Evolutionary conservation across 2,888 invertebrate genomes (phyloP).

Genomic region (Agonopterix arenella): DNA sequence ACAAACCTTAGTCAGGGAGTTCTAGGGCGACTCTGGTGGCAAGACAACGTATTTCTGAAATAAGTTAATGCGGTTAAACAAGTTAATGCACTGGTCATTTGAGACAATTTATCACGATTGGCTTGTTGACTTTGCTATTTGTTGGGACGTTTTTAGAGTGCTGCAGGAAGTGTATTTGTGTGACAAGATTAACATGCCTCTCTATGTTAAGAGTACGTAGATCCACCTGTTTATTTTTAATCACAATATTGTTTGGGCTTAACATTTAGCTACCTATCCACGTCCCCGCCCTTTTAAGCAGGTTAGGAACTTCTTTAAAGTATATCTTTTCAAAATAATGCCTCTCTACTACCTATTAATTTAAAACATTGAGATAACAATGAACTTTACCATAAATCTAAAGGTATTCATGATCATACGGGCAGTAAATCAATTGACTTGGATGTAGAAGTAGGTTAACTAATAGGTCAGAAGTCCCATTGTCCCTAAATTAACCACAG

Average conservation of each 20-base stretch:
- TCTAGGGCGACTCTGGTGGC: constrained; percentile 12
- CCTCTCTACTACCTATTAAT: too few relatives aligned
- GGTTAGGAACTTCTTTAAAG: too few relatives aligned
- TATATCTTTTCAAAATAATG: too few relatives aligned
- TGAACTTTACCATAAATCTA: too few relatives aligned
- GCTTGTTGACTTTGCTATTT: constrained; percentile 57
- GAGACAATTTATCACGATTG: constrained; percentile 58
- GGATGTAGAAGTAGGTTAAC: constrained; percentile 21
- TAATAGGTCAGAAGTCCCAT: constrained; percentile 15
- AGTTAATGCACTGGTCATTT: constrained; percentile 56
- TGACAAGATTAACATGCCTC: constrained; percentile 31
- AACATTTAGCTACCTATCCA: too few relatives aligned
- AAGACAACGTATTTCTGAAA: constrained; percentile 45
- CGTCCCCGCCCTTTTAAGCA: too few relatives aligned
- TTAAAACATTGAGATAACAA: too few relatives aligned
- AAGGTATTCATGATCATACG: background rate
- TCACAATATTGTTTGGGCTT: background rate
- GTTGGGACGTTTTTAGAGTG: constrained; percentile 20
- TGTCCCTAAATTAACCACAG: background rate
- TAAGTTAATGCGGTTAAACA: constrained; percentile 59
- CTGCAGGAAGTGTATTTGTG: constrained; percentile 20
- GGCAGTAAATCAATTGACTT: constrained; percentile 22
- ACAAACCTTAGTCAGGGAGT: constrained; percentile 15
- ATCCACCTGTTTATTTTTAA: constrained; percentile 1
- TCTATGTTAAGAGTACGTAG: constrained; percentile 19